Base-by-base conservation (phyloP, 1,140 invertebrate species). In the Copidosoma floridanum region DNA sequence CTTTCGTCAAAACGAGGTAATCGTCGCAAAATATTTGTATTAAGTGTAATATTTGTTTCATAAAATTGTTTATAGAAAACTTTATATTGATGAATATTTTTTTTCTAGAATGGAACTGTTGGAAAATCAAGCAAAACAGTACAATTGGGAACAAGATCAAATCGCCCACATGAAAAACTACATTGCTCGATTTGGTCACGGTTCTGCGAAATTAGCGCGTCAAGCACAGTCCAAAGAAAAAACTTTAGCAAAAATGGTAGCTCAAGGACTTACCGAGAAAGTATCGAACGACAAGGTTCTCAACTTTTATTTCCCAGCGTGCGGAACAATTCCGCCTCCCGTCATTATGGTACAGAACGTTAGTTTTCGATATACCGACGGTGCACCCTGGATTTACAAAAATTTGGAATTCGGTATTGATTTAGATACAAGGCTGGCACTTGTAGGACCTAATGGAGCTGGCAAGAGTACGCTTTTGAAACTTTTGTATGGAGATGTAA, bases 151-250 rank as follows among this genome's bases (percentile, higher is more conserved):
- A 80, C 98, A 99, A 78, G 95, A 98, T 82, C 97, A 99, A 81
- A 99, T 99, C 52, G 85, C 94, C 59, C 93, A 99, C 72, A 99
- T 99, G 97, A 99, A 99, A 87, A 98, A 99, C 77, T 99, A 99
- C 77, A 98, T 99, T 67, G 98, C 97, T 0, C 82, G 97, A 52
- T 99, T 99, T 82, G 98, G 98, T 86, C 97, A 99, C 78, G 98
- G 98, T 71, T 96, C 93, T 44, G 97, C 97, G 0, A 99, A 99
- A 82, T 79, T 99, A 38, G 98, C 98, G 0, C 84, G 97, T 58
- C 98, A 99, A 78, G 98, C 98, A 43, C 97, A 99, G 80, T 97
- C 94, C 57, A 99, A 99, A 81, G 97, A 99, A 81, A 99, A 99
- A 79, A 99, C 97, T 0, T 78, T 99, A 46, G 95, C 95, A 5